phyloP scores from a whole-genome alignment of 2,113 vertebrate species.

The Eurypyga helias region DNA sequence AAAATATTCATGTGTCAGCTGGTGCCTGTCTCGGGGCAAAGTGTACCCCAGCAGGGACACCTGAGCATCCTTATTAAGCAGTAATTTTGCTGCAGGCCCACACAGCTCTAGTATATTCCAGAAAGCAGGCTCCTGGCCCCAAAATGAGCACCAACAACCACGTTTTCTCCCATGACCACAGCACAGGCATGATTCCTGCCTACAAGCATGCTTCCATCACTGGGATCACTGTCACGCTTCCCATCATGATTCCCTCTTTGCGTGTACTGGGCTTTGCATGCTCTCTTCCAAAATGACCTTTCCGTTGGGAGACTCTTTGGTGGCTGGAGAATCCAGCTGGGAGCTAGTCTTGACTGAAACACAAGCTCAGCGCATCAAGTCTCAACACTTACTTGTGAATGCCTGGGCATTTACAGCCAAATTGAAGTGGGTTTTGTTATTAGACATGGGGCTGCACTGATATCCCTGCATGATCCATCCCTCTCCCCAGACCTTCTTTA shows the following conservation, averaged over 20 bases:
- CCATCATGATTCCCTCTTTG: rapidly evolving
- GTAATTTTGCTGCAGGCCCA: background rate
- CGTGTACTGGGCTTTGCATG: rapidly evolving
- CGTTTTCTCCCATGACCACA: background rate
- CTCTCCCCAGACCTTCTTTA: background rate
- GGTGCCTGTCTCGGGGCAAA: background rate
- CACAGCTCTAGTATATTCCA: background rate
- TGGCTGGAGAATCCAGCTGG: background rate
- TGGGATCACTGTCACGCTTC: rapidly evolving
- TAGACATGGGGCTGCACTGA: background rate
- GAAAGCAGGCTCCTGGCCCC: background rate
- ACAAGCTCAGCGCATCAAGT: background rate
- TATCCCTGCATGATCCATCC: background rate
- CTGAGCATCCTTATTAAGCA: background rate
- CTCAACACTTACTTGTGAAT: background rate
- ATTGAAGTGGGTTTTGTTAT: background rate
- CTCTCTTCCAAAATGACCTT: background rate
- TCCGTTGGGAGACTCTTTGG: background rate
- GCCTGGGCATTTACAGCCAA: background rate
- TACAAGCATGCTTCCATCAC: rapidly evolving
- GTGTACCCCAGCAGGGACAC: background rate
- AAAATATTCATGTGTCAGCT: background rate
- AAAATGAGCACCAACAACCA: rapidly evolving
- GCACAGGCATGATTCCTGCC: background rate
- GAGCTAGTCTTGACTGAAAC: background rate